A percentile compares a stretch with the other conserved stretches of the same genome.
These are phyloP conservation scores for Sminthurides bifidus DNA, from an alignment of 1,140 invertebrate genomes.

Conservation along the genomic window DNA sequence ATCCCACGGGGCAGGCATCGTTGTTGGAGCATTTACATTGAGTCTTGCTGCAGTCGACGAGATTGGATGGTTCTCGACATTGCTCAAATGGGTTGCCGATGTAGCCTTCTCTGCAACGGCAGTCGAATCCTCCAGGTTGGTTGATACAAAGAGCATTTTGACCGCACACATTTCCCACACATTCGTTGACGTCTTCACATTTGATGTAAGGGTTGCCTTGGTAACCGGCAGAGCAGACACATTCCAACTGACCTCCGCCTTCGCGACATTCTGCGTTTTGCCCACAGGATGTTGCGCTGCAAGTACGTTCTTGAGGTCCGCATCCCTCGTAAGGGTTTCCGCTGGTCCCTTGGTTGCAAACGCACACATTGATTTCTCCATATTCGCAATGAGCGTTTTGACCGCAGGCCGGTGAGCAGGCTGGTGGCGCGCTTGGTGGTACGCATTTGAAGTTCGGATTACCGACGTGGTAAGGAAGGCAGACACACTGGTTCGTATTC, in stretches of 20 bases:
- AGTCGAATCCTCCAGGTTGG: slow-evolving; percentile 67
- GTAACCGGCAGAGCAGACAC: slow-evolving; percentile 38
- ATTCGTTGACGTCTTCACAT: slow-evolving; percentile 61
- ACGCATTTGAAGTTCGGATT: slow-evolving; percentile 79
- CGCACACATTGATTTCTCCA: slow-evolving; percentile 55
- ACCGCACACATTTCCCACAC: slow-evolving; percentile 64
- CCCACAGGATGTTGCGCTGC: slow-evolving; percentile 60
- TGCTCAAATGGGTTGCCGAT: slow-evolving; percentile 73
- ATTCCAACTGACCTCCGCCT: slow-evolving; percentile 58
- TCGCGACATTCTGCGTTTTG: slow-evolving; percentile 62
- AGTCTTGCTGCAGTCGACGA: slow-evolving; percentile 43
- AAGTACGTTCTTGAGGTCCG: slow-evolving; percentile 53
- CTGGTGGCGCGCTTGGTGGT: slow-evolving; percentile 65
- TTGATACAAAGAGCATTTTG: slow-evolving; percentile 74
- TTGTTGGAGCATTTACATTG: slow-evolving; percentile 51
- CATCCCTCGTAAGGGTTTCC: slow-evolving; percentile 81
- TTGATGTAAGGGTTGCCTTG: slow-evolving; percentile 73
- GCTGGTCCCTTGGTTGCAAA: slow-evolving; percentile 65
- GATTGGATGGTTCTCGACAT: slow-evolving; percentile 47
- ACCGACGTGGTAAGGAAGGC: slow-evolving; percentile 72
- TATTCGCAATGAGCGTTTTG: slow-evolving; percentile 78
- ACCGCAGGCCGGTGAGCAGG: slow-evolving; percentile 66
- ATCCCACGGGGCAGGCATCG: slow-evolving; percentile 60
- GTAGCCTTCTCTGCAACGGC: slow-evolving; percentile 65
- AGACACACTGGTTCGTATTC: slow-evolving; percentile 66